Base-by-base conservation (phyloP, 2,888 invertebrate species). In the Cephus nigrinus region DNA sequence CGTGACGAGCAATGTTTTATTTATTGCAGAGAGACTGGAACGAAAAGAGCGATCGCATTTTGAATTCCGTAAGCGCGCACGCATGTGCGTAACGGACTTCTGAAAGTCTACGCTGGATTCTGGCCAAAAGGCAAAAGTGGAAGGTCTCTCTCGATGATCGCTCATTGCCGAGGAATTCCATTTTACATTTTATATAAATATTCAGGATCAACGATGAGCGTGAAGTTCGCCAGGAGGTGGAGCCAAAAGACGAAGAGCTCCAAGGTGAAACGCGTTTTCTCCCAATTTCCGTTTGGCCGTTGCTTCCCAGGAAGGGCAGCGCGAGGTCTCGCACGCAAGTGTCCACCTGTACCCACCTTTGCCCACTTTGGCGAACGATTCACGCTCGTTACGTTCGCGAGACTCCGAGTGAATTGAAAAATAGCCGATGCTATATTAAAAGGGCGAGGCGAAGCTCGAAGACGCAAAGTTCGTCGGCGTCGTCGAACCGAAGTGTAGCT, bases 61-160 rank as follows among this genome's bases (percentile, higher is more conserved):
- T 81, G 78, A 78, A 89, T 89, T 87, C 88, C 80, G 31, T 2
- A 11, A 71, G 32, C 31, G 71, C 40, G 71, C 40, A 32, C 71
- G 71, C 71, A 11, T 5, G 71, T 32, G 71, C 32, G 71, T 71
- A 71, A 32, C 71, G 71, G 12, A 12, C 71, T 31, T 71, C 71
- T 71, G 89, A 88, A 89, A 89, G 89, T 88, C 81, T 82, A 78
- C 75, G 78, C 83, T 89, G 89, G 88, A 88, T 88, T 89, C 88
- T 88, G 86, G 88, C 88, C 89, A 89, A 86, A 88, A 88, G 79
- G 79, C 83, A 73, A 74, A 75, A 75, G 79, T 23, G 23, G 40
- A 55, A 55, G 40, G 40, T 55, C 23, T 40, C 40, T 40, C 40
- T 40, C 15, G 12, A 40, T 15, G 40, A 15, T 15, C 40, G 15